Base-by-base conservation (phyloP, 2,113 vertebrate genomes). In the Dendropsophus ebraccatus region DNA sequence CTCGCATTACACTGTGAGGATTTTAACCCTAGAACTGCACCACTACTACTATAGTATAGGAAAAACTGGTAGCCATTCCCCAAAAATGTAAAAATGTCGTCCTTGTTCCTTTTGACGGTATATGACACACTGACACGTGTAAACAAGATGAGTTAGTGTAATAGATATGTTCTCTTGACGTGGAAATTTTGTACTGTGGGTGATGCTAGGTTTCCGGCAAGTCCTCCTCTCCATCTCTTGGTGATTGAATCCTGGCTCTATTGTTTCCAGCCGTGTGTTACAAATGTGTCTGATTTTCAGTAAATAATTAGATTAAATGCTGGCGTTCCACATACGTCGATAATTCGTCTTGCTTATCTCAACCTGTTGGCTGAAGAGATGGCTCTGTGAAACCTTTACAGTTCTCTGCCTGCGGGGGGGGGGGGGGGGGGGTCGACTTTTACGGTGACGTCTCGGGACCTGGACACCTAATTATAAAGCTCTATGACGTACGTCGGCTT, bases 241-340 rank as follows among this genome's bases (percentile, higher is more conserved):
- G n/a, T 49, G 9, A 81, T 70, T 69, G 25, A 69, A 35, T 70
- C n/a, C n/a, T 69, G 0, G 10, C 5, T 70, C 47, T 50, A 50
- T 82, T 69, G 80, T 82, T 69, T 82, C 47, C 80, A 82, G 23
- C 17, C 79, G 60, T 16, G 80, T 50, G 80, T 82, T 70, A 69
- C 45, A 82, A 82, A 82, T 82, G 79, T 65, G 80, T 69, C 62
- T 82, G 80, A 82, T 69, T 82, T 82, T 17, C 60, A 52, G 62
- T 32, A 49, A 82, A 69, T 82, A 82, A 82, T 82, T 70, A 23
- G 80, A 70, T 82, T 82, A 82, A 69, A 67, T 32, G 45, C 37
- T 82, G 60, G 62, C 17, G 80, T 82, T 82, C 62, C 45, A 25
- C n/a, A 70, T 82, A 50, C 62, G 45, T 82, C 41, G 62, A 81